Percentiles rank a stretch among this genome's conserved stretches.
These are phyloP conservation scores for Denticeps clupeoides DNA, from an alignment of 2,797 vertebrate genomes.

Conservation along the genomic window DNA sequence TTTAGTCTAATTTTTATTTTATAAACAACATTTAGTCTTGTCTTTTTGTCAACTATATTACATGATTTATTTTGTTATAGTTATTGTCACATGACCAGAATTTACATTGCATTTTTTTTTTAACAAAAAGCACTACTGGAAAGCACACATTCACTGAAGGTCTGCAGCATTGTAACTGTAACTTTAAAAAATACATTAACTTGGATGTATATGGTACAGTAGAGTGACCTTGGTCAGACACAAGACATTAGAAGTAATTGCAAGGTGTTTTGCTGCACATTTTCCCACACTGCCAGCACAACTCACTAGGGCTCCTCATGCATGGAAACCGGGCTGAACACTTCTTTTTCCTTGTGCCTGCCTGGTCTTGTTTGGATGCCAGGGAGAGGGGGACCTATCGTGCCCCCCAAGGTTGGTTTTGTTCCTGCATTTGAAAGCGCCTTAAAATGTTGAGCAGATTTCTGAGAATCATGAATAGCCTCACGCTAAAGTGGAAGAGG, in stretches of 20 bases:
- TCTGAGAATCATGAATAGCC: slow-evolving; percentile 41
- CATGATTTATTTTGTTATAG: too few species aligned
- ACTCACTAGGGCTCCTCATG: slow-evolving; percentile 55
- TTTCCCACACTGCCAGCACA: slow-evolving; percentile 73
- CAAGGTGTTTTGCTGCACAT: slow-evolving; percentile 43
- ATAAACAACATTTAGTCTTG: too few species aligned
- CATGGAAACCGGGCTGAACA: slow-evolving; percentile 23
- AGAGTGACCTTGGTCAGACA: slow-evolving; percentile 23
- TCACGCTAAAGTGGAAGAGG: slow-evolving; percentile 8
- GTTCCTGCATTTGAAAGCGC: slow-evolving; percentile 46
- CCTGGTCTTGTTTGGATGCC: slow-evolving; percentile 64
- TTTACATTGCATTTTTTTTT: too few species aligned
- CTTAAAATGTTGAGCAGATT: slow-evolving; percentile 51
- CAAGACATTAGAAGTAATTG: slow-evolving; percentile 19
- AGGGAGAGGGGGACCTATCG: slow-evolving; percentile 56
- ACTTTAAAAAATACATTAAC: too few species aligned
- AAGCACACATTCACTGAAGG: too few species aligned
- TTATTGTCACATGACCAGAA: too few species aligned
- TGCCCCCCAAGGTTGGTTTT: slow-evolving; percentile 52
- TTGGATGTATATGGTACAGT: slow-evolving; percentile 36
- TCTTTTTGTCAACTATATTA: too few species aligned
- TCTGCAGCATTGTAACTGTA: slow-evolving; percentile 26
- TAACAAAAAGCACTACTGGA: too few species aligned
- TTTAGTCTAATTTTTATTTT: too few species aligned
- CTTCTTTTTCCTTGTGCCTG: slow-evolving; percentile 55